Base-by-base conservation (phyloP, 2,113 vertebrate genomes). In the Mastomys natalensis region DNA sequence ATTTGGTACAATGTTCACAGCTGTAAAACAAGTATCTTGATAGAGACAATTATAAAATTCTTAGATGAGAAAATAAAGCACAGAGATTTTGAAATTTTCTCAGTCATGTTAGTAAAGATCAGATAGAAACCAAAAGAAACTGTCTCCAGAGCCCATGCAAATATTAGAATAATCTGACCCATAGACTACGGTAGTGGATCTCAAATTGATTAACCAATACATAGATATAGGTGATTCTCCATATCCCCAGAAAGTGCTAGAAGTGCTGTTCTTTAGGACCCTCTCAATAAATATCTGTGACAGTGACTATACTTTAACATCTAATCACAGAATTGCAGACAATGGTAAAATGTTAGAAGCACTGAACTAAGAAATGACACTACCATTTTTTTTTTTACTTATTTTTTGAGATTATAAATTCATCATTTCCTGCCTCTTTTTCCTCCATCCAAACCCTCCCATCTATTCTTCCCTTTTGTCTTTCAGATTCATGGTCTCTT, bases 61-160 rank as follows among this genome's bases (percentile, higher is more conserved):
- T 81, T 87, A 92, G 16, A 87, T 87, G 8, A 91, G n/a, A 90
- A 96, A 89, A 77, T 53, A 22, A 96, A 21, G 72, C 12, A 72
- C 5, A 85, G 31, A 55, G 3, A 72, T 89, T 60, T 92, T 60
- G 51, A 95, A 97, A 96, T 31, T 96, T 94, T 7, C 37, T 72
- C 87, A 53, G 6, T 45, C 16, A 87, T 5, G 26, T 26, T 55
- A 62, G 9, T 70, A 73, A 6, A 9, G 10, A 78, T 81, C 64
- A 74, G 16, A 68, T 29, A 72, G 22, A 72, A 85, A 72, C 3
- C 21, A 72, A 51, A 87, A 40, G 16, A 80, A 62, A 45, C 11
- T 89, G 58, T 34, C 26, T 86, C 66, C 74, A 94, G 51, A 29
- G 7, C 82, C 29, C 48, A 68, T 74, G 37, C 0, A 21, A 6